Percentiles rank a stretch among this genome's conserved stretches.
These are phyloP conservation scores for Chloroclysta siterata DNA, from an alignment of 2,888 invertebrate species.

Conservation along the genomic window DNA sequence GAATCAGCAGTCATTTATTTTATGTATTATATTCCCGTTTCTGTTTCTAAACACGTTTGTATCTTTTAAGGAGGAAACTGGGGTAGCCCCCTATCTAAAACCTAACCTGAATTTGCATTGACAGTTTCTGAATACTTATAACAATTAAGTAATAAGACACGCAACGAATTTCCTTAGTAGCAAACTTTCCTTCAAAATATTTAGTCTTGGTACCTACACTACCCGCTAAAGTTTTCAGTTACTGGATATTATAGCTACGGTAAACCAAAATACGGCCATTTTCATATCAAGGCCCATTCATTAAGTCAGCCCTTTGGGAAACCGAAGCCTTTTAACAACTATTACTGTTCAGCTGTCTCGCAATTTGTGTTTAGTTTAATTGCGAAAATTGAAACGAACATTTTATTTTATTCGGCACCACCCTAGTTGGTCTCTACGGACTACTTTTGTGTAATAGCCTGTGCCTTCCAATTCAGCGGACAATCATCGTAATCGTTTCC, in stretches of 20 bases:
- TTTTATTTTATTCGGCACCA: constrained; percentile 17
- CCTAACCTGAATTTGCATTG: too few species aligned
- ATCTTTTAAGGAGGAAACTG: too few species aligned
- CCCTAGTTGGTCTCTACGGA: constrained; percentile 8
- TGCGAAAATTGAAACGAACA: constrained; percentile 15
- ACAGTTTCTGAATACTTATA: too few species aligned
- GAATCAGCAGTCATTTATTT: too few species aligned
- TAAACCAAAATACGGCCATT: constrained; percentile 3
- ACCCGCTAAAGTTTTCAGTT: constrained; percentile 10
- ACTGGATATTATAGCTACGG: not conserved
- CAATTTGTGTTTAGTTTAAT: constrained; percentile 10
- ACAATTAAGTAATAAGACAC: not conserved
- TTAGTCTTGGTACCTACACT: not conserved
- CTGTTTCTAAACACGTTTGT: too few species aligned
- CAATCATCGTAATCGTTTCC: constrained; percentile 45
- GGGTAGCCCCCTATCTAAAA: not conserved
- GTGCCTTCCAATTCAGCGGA: constrained; percentile 17
- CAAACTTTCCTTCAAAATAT: not conserved
- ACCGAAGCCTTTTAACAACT: constrained; percentile 7
- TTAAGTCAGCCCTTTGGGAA: constrained; percentile 7
- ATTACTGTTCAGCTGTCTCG: not conserved
- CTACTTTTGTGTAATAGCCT: constrained; percentile 24
- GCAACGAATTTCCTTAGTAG: not conserved
- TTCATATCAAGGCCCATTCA: constrained; percentile 13
- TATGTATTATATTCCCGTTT: too few species aligned